phyloP scores from a whole-genome alignment of 1,140 invertebrate species.

The Drosophila varians region DNA sequence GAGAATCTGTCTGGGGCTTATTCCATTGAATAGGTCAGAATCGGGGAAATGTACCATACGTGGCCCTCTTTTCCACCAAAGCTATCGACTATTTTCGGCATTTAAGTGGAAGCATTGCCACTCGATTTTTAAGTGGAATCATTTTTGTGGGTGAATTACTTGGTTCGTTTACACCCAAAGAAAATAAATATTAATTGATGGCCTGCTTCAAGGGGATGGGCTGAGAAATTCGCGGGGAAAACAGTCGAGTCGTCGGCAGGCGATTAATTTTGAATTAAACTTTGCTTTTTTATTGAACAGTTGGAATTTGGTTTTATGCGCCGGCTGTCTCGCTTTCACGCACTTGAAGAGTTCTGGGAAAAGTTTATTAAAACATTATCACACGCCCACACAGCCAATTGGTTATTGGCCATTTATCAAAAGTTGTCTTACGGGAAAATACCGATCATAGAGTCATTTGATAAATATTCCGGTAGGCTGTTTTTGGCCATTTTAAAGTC shows the following conservation, averaged over 20 bases:
- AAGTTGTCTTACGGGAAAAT: conserved; percentile 44
- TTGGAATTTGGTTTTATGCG: conserved; percentile 26
- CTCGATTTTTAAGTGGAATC: conserved; percentile 57
- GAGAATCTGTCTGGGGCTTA: conserved; percentile 23
- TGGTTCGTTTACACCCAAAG: conserved; percentile 37
- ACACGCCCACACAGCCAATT: conserved; percentile 4
- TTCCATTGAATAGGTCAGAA: conserved; percentile 37
- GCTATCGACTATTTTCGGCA: conserved; percentile 43
- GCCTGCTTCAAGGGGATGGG: neutral
- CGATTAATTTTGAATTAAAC: conserved; percentile 50
- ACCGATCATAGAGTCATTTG: conserved; percentile 43
- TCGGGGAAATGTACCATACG: conserved; percentile 7
- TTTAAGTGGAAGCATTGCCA: conserved; percentile 46
- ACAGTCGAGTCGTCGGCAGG: conserved; percentile 12
- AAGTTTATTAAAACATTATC: conserved; percentile 64
- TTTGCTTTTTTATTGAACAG: conserved; percentile 61
- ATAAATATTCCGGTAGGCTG: conserved; percentile 14
- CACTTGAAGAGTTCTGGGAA: conserved; percentile 48
- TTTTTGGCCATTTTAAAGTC: conserved; percentile 17
- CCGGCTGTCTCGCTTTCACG: neutral
- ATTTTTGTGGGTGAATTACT: conserved; percentile 14
- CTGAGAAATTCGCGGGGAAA: neutral
- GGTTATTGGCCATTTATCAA: conserved; percentile 12
- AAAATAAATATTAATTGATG: conserved; percentile 40
- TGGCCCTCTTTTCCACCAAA: neutral